Percentiles rank a stretch among this genome's conserved stretches.
Conservation (phyloP, 2,113 vertebrate species). For the Parus major region DNA sequence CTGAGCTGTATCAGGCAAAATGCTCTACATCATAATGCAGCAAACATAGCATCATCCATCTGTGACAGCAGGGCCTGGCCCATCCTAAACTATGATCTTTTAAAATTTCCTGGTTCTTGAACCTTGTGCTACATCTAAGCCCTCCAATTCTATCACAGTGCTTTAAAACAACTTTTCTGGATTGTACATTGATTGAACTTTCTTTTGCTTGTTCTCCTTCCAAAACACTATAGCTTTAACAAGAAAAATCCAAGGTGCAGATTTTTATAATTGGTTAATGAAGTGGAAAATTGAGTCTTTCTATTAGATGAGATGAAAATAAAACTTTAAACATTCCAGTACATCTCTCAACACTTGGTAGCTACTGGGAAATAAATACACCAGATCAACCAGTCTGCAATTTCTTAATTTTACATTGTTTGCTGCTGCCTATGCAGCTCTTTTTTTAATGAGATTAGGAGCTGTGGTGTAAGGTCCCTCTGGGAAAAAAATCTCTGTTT, state of each 20-base stretch:
- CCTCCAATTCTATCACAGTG: neutral
- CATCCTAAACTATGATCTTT: neutral
- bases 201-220: neutral
- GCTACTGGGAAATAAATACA: neutral
- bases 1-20: neutral
- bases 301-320: neutral
- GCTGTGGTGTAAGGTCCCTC: neutral
- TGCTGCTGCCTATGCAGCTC: neutral
- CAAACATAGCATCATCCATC: neutral
- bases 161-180: neutral
- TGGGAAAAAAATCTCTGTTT: neutral
- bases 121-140: neutral
- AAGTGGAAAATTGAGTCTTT: neutral
- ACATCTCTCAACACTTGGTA: neutral
- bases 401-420: neutral
- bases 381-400: neutral
- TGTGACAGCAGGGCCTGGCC: neutral
- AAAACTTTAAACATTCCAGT: neutral
- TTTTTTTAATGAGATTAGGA: neutral
- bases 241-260: neutral
- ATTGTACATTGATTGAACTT: neutral
- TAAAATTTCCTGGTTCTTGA: neutral
- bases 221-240: neutral
- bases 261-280: neutral
- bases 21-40: neutral